Percentiles rank a stretch among this genome's conserved stretches.
phyloP scores from a whole-genome alignment of 2,113 vertebrate genomes.

The Tonatia bakeri region DNA sequence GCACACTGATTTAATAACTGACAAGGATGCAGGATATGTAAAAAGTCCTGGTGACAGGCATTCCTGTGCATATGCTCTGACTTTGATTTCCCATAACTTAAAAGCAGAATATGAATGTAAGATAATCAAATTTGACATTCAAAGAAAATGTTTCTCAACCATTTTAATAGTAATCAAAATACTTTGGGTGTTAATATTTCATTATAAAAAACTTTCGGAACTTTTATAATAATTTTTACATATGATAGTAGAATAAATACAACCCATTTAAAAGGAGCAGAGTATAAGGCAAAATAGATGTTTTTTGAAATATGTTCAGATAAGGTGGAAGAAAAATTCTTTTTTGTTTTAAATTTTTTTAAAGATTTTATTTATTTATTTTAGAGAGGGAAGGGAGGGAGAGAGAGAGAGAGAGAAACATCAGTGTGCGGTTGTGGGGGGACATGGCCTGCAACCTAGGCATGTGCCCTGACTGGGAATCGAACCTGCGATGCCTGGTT shows the following conservation, averaged over 20 bases:
- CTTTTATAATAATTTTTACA: not conserved
- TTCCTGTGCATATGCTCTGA: not conserved
- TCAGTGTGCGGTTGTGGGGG: too few species aligned
- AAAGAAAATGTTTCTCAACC: not conserved
- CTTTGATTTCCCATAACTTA: constrained; percentile 34
- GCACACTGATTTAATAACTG: constrained; percentile 69
- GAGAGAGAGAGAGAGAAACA: too few species aligned
- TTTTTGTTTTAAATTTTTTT: too few species aligned
- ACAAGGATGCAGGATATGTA: constrained; percentile 59
- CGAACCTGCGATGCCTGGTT: too few species aligned
- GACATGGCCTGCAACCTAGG: too few species aligned
- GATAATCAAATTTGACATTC: constrained; percentile 3
- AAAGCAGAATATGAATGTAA: constrained; percentile 20
- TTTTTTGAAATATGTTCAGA: constrained; percentile 14
- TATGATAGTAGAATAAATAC: not conserved
- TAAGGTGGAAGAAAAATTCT: not conserved
- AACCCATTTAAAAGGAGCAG: not conserved
- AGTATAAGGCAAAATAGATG: not conserved
- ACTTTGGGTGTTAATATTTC: not conserved
- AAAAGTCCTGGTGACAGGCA: not conserved
- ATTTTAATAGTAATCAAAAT: not conserved
- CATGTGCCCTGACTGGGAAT: too few species aligned
- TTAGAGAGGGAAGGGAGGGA: too few species aligned
- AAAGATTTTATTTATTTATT: too few species aligned
- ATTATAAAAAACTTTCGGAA: not conserved